These are phyloP conservation scores for Phylloscopus collybita DNA, from an alignment of 2,797 vertebrate species.

Conservation along the genomic window DNA sequence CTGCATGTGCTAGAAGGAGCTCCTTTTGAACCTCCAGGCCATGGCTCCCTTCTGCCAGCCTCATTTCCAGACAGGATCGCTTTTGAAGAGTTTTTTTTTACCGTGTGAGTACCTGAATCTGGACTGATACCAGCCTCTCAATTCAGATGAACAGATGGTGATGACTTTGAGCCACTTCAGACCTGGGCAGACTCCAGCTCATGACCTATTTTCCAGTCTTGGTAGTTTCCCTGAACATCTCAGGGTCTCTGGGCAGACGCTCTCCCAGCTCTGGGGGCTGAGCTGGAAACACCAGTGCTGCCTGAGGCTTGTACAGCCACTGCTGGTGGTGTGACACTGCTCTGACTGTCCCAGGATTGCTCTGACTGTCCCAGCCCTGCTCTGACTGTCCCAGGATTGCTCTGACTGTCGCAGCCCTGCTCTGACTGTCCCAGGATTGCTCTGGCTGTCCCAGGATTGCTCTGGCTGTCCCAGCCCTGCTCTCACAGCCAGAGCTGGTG, in stretches of 20 bases:
- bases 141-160: conserved; percentile 56
- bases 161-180: conserved; percentile 53
- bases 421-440: background rate
- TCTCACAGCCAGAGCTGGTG: background rate
- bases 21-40: background rate
- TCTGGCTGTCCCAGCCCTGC: background rate
- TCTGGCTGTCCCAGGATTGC: background rate
- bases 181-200: conserved; percentile 46
- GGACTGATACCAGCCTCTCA: background rate
- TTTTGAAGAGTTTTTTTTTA: background rate
- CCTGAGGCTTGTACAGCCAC: rapidly evolving
- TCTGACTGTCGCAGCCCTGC: background rate
- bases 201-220: conserved; percentile 46
- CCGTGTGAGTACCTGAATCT: background rate
- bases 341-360: background rate
- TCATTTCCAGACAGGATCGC: background rate
- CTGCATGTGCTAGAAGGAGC: background rate
- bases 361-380: background rate
- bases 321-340: background rate
- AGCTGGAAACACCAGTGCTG: background rate
- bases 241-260: background rate
- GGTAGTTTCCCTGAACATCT: background rate
- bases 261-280: background rate
- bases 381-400: background rate
- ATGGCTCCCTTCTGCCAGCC: background rate